Evolutionary conservation across 37 sponge, comb jelly and placozoan genomes (phyloP).

Genomic region (Cliona cf. orientalis): DNA sequence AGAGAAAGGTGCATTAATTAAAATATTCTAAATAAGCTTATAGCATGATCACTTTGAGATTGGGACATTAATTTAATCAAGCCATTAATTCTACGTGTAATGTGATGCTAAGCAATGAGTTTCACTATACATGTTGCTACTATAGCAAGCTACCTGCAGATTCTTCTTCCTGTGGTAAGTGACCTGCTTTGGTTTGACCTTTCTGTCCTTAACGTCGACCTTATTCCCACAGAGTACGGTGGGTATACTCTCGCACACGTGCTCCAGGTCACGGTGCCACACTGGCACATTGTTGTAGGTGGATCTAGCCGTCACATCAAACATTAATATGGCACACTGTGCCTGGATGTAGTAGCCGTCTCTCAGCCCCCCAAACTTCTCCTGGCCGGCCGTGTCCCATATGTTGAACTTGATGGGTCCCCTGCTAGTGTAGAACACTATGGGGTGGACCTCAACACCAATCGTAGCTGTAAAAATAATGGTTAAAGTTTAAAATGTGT

Average conservation of each 20-base stretch:
- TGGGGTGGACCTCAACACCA: constrained; percentile 94
- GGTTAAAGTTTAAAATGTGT: too few species aligned
- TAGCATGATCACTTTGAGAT: too few species aligned
- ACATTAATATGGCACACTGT: constrained; percentile 97
- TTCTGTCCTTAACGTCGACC: constrained; percentile 97
- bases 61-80: too few species aligned
- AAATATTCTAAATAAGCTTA: too few species aligned
- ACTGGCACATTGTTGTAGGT: constrained; percentile 98
- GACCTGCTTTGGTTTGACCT: constrained; percentile 94
- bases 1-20: too few species aligned
- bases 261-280: constrained; percentile 92
- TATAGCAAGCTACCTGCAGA: constrained; percentile 94
- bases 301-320: constrained; percentile 93
- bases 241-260: constrained; percentile 92
- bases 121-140: too few species aligned
- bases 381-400: constrained; percentile 97
- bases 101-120: too few species aligned
- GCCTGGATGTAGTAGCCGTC: constrained; percentile 97
- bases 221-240: constrained; percentile 98
- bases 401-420: constrained; percentile 94
- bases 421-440: constrained; percentile 89
- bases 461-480: constrained; percentile 96
- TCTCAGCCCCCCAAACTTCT: constrained; percentile 93
- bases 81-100: too few species aligned
- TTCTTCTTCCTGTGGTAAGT: constrained; percentile 97